Evolutionary conservation across 2,888 invertebrate genomes (phyloP).

Genomic region (Drosophila differens): DNA sequence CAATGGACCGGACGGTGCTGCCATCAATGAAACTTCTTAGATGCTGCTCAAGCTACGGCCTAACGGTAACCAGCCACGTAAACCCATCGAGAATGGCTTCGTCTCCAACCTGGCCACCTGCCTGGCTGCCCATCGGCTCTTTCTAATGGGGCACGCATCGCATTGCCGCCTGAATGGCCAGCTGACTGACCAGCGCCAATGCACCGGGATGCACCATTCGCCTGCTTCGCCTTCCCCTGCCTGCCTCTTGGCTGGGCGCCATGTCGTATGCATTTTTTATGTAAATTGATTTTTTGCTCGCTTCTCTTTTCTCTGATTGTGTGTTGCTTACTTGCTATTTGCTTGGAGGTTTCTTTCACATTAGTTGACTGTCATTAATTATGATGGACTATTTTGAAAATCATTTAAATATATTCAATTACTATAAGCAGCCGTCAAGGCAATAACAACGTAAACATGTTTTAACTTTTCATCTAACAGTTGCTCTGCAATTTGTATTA

Average conservation of each 20-base stretch:
- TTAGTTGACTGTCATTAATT: conserved; percentile 65
- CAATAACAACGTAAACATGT: conserved; percentile 52
- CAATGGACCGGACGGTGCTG: conserved; percentile 43
- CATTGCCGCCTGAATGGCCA: conserved; percentile 74
- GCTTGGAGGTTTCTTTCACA: conserved; percentile 11
- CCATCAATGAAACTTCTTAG: conserved; percentile 70
- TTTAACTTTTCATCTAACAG: background rate
- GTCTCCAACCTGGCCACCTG: background rate
- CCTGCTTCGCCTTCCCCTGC: background rate
- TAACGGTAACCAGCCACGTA: conserved; percentile 65
- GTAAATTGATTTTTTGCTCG: conserved; percentile 69
- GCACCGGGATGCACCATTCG: conserved; percentile 31
- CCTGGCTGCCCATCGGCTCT: conserved; percentile 43
- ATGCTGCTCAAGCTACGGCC: conserved; percentile 59
- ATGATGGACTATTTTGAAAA: conserved; percentile 69
- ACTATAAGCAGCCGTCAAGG: conserved; percentile 47
- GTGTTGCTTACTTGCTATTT: conserved; percentile 10
- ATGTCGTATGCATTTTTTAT: conserved; percentile 77
- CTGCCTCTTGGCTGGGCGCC: conserved; percentile 61
- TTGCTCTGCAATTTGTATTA: background rate
- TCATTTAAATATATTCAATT: conserved; percentile 80
- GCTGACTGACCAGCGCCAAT: conserved; percentile 64
- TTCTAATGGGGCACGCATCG: conserved; percentile 74
- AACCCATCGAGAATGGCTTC: conserved; percentile 34
- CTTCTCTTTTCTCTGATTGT: conserved; percentile 4